Conservation (phyloP, 2,113 vertebrate genomes). For the Paralichthys olivaceus region DNA sequence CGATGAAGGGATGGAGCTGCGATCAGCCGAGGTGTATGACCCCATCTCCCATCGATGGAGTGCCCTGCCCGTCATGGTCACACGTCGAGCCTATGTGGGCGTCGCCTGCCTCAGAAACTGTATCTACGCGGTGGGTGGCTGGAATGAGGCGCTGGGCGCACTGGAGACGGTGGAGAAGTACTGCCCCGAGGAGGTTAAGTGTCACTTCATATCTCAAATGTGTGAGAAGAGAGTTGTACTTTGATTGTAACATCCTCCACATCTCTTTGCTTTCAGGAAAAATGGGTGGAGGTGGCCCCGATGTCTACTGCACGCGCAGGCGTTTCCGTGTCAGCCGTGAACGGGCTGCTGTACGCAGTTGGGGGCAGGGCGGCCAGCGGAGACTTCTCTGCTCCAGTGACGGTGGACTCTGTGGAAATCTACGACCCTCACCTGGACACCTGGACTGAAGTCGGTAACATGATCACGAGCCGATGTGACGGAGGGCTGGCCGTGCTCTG, state of each 20-base stretch:
- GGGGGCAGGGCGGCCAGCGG: constrained; percentile 92
- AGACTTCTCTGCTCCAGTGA: constrained; percentile 94
- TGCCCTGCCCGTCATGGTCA: constrained; percentile 90
- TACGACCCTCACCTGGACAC: constrained; percentile 96
- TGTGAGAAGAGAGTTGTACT: background rate
- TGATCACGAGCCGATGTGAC: constrained; percentile 98
- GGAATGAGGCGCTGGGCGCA: constrained; percentile 93
- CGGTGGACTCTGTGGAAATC: constrained; percentile 95
- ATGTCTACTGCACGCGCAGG: constrained; percentile 93
- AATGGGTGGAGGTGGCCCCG: constrained; percentile 92
- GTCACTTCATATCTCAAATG: background rate
- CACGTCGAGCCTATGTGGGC: constrained; percentile 92
- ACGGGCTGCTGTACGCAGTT: constrained; percentile 92
- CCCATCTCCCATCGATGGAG: constrained; percentile 93
- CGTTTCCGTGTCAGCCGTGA: constrained; percentile 91
- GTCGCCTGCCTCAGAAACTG: constrained; percentile 93
- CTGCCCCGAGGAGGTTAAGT: constrained; percentile 93
- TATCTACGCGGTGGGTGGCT: constrained; percentile 94
- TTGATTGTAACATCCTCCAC: background rate
- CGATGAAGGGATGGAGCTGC: constrained; percentile 91
- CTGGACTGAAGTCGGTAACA: constrained; percentile 96
- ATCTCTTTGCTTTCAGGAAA: constrained; percentile 83
- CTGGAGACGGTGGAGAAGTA: constrained; percentile 95
- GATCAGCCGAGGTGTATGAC: constrained; percentile 92
- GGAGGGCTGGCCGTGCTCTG: constrained; percentile 93